These are phyloP conservation scores for Rhinella marina DNA, from an alignment of 2,797 vertebrate species.

Conservation along the genomic window DNA sequence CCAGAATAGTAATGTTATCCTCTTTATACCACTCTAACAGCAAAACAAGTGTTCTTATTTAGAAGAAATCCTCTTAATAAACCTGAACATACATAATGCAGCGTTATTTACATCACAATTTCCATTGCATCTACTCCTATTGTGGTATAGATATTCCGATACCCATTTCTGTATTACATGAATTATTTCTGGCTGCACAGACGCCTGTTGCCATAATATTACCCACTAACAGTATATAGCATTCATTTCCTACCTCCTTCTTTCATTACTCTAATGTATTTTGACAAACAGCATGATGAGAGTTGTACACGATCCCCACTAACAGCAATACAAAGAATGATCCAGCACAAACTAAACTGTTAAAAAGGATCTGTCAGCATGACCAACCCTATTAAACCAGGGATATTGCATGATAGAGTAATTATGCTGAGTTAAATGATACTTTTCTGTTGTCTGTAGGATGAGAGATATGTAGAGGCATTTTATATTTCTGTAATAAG, in stretches of 20 bases:
- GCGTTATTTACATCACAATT: constrained; percentile 10
- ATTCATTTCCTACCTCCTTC: neutral
- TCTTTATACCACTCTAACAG: neutral
- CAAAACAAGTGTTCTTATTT: constrained; percentile 10
- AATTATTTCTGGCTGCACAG: constrained; percentile 18
- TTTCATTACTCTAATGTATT: no score
- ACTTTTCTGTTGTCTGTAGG: no score
- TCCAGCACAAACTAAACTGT: no score
- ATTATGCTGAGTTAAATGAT: no score
- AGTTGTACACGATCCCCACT: neutral
- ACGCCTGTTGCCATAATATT: constrained; percentile 20
- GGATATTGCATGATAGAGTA: no score
- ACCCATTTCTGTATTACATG: neutral
- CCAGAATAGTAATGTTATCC: neutral
- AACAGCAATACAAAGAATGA: neutral
- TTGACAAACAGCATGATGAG: neutral
- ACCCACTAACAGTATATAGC: neutral
- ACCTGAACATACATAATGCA: constrained; percentile 15
- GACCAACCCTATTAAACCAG: no score
- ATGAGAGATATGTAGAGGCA: no score
- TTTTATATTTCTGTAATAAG: no score
- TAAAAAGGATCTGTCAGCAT: no score
- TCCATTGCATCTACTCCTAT: constrained; percentile 28
- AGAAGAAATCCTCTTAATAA: constrained; percentile 14
- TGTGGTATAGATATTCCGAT: neutral